phyloP scores from a whole-genome alignment of 2,888 invertebrate genomes.

The Strigamia crassipes region DNA sequence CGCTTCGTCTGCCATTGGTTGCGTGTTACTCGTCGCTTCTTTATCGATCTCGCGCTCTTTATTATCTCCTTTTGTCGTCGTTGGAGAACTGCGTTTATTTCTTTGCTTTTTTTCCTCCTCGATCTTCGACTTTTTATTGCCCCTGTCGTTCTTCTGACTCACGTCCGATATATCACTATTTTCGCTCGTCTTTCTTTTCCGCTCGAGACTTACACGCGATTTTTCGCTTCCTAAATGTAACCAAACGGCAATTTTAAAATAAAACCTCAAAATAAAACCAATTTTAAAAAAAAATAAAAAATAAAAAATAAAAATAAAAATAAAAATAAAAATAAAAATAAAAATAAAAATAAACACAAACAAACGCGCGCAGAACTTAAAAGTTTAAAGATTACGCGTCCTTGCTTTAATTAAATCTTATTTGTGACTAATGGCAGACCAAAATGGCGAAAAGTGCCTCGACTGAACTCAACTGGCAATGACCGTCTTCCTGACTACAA shows the following conservation, averaged over 20 bases:
- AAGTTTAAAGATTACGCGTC: neutral
- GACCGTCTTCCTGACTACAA: conserved; percentile 10
- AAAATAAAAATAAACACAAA: neutral
- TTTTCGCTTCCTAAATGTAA: neutral
- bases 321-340: neutral
- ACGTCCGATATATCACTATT: neutral
- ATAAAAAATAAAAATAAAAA: neutral
- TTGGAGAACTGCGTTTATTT: neutral
- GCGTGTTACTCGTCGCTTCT: neutral
- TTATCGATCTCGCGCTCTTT: conserved; percentile 3
- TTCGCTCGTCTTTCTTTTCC: conserved; percentile 13
- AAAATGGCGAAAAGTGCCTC: neutral
- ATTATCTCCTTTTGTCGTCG: neutral
- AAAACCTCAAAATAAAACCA: neutral
- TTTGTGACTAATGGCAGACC: neutral
- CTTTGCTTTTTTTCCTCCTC: neutral
- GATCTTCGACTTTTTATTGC: neutral
- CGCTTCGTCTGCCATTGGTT: neutral
- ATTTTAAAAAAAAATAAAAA: neutral
- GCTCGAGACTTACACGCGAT: neutral
- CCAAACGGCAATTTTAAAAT: too few species aligned
- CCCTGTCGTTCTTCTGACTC: neutral
- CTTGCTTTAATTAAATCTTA: conserved; percentile 1
- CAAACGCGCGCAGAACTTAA: too few species aligned
- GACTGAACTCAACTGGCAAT: neutral